These are phyloP conservation scores for Zelostemma sp. DNA, from an alignment of 1,140 invertebrate species.

Conservation along the genomic window DNA sequence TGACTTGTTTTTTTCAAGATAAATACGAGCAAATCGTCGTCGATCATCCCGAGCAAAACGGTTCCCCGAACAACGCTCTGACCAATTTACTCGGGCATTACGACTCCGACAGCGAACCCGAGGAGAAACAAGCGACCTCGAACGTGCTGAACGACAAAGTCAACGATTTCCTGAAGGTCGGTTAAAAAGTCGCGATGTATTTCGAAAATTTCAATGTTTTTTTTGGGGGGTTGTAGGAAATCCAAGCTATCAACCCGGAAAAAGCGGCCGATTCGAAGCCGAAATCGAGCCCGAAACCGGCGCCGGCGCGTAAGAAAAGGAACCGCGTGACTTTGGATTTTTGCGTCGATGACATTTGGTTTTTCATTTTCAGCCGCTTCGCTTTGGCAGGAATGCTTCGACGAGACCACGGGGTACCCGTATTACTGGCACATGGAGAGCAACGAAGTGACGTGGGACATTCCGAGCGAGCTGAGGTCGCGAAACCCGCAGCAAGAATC, in stretches of 20 bases:
- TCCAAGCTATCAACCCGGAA: slow-evolving; percentile 62
- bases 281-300: slow-evolving; percentile 20
- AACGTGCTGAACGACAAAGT: slow-evolving; percentile 66
- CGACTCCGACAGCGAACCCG: slow-evolving; percentile 66
- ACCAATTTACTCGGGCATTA: slow-evolving; percentile 67
- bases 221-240: slow-evolving; percentile 66
- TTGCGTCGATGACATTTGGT: slow-evolving; percentile 4
- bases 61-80: slow-evolving; percentile 59
- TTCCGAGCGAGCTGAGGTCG: slow-evolving; percentile 72
- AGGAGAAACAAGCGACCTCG: slow-evolving; percentile 51
- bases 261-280: slow-evolving; percentile 19
- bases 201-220: too few relatives aligned
- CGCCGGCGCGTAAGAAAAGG: slow-evolving; percentile 4
- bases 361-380: slow-evolving; percentile 34
- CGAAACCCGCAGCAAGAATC: slow-evolving; percentile 43
- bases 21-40: slow-evolving; percentile 58
- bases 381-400: slow-evolving; percentile 79
- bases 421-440: slow-evolving; percentile 83
- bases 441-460: slow-evolving; percentile 82
- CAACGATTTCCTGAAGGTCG: slow-evolving; percentile 68
- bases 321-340: slow-evolving; percentile 15
- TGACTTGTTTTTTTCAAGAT: too few relatives aligned
- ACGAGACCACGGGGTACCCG: slow-evolving; percentile 76
- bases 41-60: slow-evolving; percentile 52
- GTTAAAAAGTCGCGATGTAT: too few relatives aligned